A percentile compares a stretch with the other conserved stretches of the same genome.
These are phyloP conservation scores for Antrozous pallidus DNA, from an alignment of 2,797 vertebrate species.

Conservation along the genomic window DNA sequence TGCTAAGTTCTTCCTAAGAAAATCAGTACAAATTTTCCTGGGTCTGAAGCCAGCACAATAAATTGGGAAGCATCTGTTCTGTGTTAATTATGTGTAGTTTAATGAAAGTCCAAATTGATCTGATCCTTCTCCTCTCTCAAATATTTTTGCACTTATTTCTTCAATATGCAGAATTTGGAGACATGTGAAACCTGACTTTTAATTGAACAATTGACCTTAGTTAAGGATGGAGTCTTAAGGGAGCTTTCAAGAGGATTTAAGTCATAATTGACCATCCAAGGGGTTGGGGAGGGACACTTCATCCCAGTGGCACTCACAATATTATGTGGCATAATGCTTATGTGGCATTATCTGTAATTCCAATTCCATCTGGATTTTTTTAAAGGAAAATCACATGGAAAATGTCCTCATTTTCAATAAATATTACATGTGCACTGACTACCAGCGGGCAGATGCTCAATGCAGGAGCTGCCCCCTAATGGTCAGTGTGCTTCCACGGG, in stretches of 20 bases:
- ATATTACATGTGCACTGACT: too few relatives aligned
- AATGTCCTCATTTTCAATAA: slow-evolving; percentile 50
- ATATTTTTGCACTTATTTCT: slow-evolving; percentile 56
- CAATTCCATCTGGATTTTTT: slow-evolving; percentile 45
- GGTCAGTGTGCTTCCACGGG: too few relatives aligned
- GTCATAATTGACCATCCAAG: slow-evolving; percentile 67
- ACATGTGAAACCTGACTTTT: slow-evolving; percentile 60
- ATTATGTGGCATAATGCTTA: slow-evolving; percentile 64
- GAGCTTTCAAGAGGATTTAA: slow-evolving; percentile 67
- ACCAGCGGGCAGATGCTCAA: too few relatives aligned
- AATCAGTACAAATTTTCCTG: slow-evolving; percentile 46
- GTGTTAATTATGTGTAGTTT: slow-evolving; percentile 70
- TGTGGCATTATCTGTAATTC: slow-evolving; percentile 59
- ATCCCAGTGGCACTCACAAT: slow-evolving; percentile 37
- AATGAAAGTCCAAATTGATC: slow-evolving; percentile 71
- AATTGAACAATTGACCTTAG: slow-evolving; percentile 66
- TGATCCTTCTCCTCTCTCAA: slow-evolving; percentile 42
- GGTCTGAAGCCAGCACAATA: slow-evolving; percentile 54
- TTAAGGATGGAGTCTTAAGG: slow-evolving; percentile 51
- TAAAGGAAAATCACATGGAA: slow-evolving; percentile 45
- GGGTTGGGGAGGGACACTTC: slow-evolving; percentile 18
- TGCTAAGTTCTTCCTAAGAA: slow-evolving; percentile 44
- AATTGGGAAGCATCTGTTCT: slow-evolving; percentile 68
- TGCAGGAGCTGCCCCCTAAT: too few relatives aligned
- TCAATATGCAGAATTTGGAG: slow-evolving; percentile 57